These are phyloP conservation scores for Neodon shergylaensis DNA, from an alignment of 2,113 vertebrate genomes.

Conservation along the genomic window DNA sequence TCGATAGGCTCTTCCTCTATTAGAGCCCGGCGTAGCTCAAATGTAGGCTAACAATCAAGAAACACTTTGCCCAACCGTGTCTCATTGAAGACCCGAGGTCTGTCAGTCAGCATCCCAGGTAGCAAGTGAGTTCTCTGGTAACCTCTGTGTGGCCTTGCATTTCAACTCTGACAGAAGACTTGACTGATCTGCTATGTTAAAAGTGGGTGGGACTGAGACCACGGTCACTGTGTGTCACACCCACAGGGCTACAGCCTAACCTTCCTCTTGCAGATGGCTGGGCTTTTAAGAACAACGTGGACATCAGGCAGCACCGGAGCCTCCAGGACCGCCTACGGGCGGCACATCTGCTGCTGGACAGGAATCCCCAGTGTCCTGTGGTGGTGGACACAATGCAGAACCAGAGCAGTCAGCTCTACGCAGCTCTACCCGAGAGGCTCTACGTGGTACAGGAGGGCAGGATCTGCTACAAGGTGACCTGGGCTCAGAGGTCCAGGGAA, in stretches of 20 bases:
- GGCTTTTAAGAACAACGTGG: conserved; percentile 93
- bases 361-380: conserved; percentile 90
- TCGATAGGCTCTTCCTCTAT: neutral
- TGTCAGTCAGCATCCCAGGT: neutral
- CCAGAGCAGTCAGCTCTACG: conserved; percentile 87
- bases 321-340: conserved; percentile 91
- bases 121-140: neutral
- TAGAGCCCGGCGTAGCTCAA: neutral
- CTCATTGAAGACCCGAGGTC: neutral
- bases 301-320: conserved; percentile 90
- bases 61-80: neutral
- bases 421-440: conserved; percentile 92
- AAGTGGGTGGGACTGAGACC: neutral
- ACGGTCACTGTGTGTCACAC: neutral
- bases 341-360: conserved; percentile 87
- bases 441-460: conserved; percentile 91
- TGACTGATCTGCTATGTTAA: neutral
- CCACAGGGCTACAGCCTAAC: neutral
- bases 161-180: neutral
- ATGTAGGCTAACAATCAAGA: neutral
- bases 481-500: neutral
- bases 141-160: neutral
- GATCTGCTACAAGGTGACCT: conserved; percentile 90
- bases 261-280: conserved; percentile 89
- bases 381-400: conserved; percentile 94